Conservation (phyloP, 2,888 invertebrate genomes). For the Nysson spinosus region DNA sequence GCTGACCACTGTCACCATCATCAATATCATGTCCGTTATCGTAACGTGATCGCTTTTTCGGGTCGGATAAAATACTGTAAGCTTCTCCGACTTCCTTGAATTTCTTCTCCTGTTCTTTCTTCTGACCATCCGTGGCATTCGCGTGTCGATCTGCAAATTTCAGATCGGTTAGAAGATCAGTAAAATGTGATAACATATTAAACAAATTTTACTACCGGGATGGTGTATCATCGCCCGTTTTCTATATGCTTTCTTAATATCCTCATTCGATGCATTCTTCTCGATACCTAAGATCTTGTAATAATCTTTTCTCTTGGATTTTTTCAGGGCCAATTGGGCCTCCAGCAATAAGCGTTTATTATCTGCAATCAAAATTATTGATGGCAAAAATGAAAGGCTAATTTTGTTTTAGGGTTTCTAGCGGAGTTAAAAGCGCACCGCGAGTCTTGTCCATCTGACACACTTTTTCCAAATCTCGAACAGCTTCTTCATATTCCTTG, state of each 20-base stretch:
- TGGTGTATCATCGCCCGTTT: conserved; percentile 94
- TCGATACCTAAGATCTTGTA: conserved; percentile 95
- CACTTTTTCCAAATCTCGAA: conserved; percentile 92
- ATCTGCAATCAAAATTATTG: conserved; percentile 79
- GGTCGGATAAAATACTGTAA: conserved; percentile 93
- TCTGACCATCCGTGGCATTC: conserved; percentile 89
- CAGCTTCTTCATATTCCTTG: conserved; percentile 92
- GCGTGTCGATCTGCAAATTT: conserved; percentile 88
- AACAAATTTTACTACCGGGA: conserved; percentile 80
- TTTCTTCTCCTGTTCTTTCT: conserved; percentile 93
- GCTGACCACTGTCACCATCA: conserved; percentile 81
- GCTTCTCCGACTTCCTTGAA: conserved; percentile 99
- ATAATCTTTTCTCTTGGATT: conserved; percentile 96
- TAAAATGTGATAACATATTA: not conserved
- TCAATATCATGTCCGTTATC: conserved; percentile 95
- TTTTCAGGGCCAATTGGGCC: conserved; percentile 92
- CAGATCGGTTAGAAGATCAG: not conserved
- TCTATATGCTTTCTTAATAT: conserved; percentile 96
- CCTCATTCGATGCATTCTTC: conserved; percentile 90
- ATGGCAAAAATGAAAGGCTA: not conserved
- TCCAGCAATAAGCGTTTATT: conserved; percentile 89
- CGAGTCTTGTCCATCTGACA: conserved; percentile 89
- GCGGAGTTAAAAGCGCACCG: conserved; percentile 65
- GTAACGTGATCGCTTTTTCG: conserved; percentile 92
- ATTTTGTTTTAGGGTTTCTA: too few species aligned